phyloP scores from a whole-genome alignment of 2,797 vertebrate species.

The Avahi laniger region DNA sequence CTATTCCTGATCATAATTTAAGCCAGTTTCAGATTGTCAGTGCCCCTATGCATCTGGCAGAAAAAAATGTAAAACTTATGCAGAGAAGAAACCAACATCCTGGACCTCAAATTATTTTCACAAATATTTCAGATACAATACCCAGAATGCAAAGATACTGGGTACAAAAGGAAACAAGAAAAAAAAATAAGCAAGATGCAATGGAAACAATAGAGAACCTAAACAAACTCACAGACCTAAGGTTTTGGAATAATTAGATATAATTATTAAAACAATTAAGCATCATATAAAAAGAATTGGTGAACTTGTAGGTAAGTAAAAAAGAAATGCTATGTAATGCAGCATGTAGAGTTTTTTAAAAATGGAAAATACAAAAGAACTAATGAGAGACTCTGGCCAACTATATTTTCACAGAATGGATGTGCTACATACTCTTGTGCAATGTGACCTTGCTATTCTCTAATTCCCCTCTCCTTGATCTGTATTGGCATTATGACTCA shows the following conservation, averaged over 20 bases:
- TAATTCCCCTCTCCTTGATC: background rate
- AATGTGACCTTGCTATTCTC: background rate
- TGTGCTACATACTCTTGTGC: background rate
- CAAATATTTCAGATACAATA: background rate
- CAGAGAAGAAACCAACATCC: background rate
- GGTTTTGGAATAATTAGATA: background rate
- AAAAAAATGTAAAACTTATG: background rate
- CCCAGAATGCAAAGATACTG: background rate
- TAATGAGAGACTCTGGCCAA: background rate
- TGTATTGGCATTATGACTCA: background rate
- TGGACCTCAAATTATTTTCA: background rate
- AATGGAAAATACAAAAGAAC: background rate
- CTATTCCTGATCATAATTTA: background rate
- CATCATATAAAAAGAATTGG: background rate
- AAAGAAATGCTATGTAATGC: background rate
- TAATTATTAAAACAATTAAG: slow-evolving; percentile 1
- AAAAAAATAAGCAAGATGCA: background rate
- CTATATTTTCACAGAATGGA: background rate
- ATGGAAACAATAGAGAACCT: background rate
- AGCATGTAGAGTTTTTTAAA: background rate
- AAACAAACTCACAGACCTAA: slow-evolving; percentile 3
- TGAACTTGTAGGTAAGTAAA: background rate
- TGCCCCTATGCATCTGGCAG: background rate
- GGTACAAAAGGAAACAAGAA: background rate
- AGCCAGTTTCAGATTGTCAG: background rate